Conservation (phyloP, 2,888 invertebrate genomes). For the Oxytorus armatus region DNA sequence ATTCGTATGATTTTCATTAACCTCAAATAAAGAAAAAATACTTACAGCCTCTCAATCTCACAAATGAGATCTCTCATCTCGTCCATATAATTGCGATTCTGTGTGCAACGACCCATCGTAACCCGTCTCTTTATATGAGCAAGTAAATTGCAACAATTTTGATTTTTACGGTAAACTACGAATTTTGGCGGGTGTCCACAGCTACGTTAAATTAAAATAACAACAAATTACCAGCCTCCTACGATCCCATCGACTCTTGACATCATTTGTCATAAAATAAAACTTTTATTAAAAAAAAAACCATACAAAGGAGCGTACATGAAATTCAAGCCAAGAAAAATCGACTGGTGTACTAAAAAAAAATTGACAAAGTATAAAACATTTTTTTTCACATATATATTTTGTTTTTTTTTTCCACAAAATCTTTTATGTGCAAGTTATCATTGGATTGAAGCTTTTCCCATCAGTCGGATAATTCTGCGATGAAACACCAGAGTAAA, state of each 20-base stretch:
- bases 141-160: conserved; percentile 3
- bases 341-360: not conserved
- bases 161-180: conserved; percentile 4
- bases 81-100: conserved; percentile 74
- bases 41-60: conserved; percentile 74
- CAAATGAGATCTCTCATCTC: conserved; percentile 73
- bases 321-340: not conserved
- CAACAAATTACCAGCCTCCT: conserved; percentile 21
- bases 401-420: not conserved
- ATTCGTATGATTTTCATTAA: not conserved
- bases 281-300: not conserved
- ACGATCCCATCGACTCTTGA: conserved; percentile 1
- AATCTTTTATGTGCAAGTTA: conserved; percentile 55
- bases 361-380: conserved; percentile 5
- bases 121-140: not conserved
- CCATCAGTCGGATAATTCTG: conserved; percentile 16
- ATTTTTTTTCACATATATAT: no score
- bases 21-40: conserved; percentile 13
- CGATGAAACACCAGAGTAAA: conserved; percentile 56
- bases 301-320: not conserved
- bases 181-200: conserved; percentile 27
- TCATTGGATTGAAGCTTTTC: conserved; percentile 50
- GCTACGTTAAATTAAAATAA: not conserved
- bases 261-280: conserved; percentile 31
- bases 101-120: conserved; percentile 66